Evolutionary conservation across 1,140 invertebrate genomes (phyloP).

Genomic region (Drosophila mayri): DNA sequence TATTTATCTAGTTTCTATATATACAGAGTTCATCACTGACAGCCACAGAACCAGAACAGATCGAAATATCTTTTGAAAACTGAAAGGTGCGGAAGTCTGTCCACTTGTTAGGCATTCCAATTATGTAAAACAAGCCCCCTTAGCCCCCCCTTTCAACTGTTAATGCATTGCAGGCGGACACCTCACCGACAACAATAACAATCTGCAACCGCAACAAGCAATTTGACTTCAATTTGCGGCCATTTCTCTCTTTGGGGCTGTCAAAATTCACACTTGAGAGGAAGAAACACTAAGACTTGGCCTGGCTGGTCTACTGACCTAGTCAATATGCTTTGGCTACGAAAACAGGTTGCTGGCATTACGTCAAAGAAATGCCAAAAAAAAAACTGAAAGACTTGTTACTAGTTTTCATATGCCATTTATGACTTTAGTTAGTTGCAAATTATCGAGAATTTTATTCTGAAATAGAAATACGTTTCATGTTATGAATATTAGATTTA

Average conservation of each 20-base stretch:
- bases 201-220: conserved; percentile 23
- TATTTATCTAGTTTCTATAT: too few relatives aligned
- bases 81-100: conserved; percentile 56
- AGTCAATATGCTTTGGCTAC: conserved; percentile 49
- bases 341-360: conserved; percentile 56
- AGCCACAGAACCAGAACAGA: conserved; percentile 11
- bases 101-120: conserved; percentile 56
- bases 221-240: conserved; percentile 11
- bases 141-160: background rate
- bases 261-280: conserved; percentile 21
- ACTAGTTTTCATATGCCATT: conserved; percentile 11
- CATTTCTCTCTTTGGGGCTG: conserved; percentile 45
- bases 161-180: conserved; percentile 25
- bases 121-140: conserved; percentile 45
- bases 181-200: conserved; percentile 4
- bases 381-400: conserved; percentile 8
- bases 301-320: conserved; percentile 62
- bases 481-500: background rate
- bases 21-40: too few relatives aligned
- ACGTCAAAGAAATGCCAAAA: conserved; percentile 38
- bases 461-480: background rate
- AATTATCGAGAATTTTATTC: background rate
- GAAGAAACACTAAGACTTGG: conserved; percentile 19
- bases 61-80: conserved; percentile 26
- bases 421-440: conserved; percentile 1